Evolutionary conservation across 1,140 invertebrate genomes (phyloP).

Genomic region (Lepidurus arcticus): DNA sequence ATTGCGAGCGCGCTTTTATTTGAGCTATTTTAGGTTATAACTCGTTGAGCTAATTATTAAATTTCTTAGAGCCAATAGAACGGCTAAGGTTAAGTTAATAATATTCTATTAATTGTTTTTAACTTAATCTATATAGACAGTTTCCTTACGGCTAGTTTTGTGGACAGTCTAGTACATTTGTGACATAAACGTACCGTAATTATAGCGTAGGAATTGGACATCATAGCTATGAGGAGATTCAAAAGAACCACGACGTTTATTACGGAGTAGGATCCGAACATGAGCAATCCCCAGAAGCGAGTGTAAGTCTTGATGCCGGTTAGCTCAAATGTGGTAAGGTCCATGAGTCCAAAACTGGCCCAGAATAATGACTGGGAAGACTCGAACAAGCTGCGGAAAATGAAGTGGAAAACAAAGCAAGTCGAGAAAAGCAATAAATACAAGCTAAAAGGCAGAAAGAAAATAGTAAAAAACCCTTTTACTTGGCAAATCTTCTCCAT

Average conservation of each 20-base stretch:
- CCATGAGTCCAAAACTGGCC: conserved; percentile 79
- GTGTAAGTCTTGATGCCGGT: conserved; percentile 70
- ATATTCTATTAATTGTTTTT: too few relatives aligned
- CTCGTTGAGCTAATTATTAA: too few relatives aligned
- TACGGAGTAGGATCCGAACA: conserved; percentile 74
- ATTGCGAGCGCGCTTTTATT: too few relatives aligned
- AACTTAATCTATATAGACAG: too few relatives aligned
- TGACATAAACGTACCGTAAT: conserved; percentile 54
- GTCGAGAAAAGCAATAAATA: conserved; percentile 17
- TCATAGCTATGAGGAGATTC: conserved; percentile 84
- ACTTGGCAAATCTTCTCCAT: conserved; percentile 64
- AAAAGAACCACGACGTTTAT: conserved; percentile 79
- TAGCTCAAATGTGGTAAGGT: conserved; percentile 70
- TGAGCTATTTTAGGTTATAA: too few relatives aligned
- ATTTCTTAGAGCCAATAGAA: too few relatives aligned
- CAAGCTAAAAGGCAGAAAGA: background rate
- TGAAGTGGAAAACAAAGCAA: conserved; percentile 28
- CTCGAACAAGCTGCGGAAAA: conserved; percentile 70
- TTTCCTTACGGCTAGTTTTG: too few relatives aligned
- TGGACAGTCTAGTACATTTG: too few relatives aligned
- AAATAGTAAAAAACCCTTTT: conserved; percentile 4
- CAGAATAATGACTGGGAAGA: conserved; percentile 83
- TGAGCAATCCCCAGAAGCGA: conserved; percentile 69
- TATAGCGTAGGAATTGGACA: conserved; percentile 79
- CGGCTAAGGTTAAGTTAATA: too few relatives aligned